Evolutionary conservation across 2,113 vertebrate genomes (phyloP).

Genomic region (Lamprotornis superbus): DNA sequence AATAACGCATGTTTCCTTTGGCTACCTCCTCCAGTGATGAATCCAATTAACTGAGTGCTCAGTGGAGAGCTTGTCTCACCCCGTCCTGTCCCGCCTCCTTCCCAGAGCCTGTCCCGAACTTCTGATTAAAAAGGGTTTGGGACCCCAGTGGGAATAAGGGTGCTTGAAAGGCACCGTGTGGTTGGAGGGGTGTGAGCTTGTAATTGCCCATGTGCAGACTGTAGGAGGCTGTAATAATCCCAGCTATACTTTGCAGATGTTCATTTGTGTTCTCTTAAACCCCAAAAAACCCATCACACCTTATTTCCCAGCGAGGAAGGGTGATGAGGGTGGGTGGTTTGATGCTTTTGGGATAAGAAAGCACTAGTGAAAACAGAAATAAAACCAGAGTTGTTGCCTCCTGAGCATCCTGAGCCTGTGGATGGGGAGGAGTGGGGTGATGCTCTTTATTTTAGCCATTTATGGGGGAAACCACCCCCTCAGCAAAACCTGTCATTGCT

Average conservation of each 20-base stretch:
- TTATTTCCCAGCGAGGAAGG: not conserved
- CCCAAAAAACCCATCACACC: not conserved
- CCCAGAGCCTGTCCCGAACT: not conserved
- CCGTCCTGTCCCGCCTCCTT: rapidly evolving
- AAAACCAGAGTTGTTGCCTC: not conserved
- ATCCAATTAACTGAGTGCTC: not conserved
- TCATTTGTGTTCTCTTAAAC: not conserved
- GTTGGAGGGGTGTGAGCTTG: not conserved
- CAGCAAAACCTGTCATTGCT: not conserved
- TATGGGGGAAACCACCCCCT: not conserved
- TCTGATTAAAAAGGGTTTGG: not conserved
- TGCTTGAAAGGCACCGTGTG: not conserved
- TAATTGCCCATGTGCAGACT: not conserved
- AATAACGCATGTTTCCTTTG: not conserved
- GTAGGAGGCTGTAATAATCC: not conserved
- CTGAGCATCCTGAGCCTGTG: not conserved
- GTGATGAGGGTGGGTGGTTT: not conserved
- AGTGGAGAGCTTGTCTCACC: not conserved
- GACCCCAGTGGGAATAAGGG: not conserved
- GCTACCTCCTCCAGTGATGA: not conserved
- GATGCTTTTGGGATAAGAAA: not conserved
- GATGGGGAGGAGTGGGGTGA: not conserved
- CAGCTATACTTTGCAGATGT: not conserved
- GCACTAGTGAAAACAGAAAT: not conserved
- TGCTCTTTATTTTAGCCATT: not conserved